Conservation (phyloP, 2,888 invertebrate species). For the Polymixis flavicincta region DNA sequence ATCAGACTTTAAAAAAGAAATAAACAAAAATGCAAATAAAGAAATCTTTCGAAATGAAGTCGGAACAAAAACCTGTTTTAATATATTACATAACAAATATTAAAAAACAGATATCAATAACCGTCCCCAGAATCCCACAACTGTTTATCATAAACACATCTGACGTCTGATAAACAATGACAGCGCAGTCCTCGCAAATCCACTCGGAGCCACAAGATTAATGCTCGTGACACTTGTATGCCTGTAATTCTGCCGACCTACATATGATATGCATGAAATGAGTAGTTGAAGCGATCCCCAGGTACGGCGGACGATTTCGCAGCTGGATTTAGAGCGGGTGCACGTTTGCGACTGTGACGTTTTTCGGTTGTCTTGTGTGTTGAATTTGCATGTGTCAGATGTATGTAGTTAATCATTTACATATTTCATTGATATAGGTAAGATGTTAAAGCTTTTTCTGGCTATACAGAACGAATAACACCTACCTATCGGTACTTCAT, state of each 20-base stretch:
- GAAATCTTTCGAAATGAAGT: too few relatives aligned
- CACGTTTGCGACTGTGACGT: slow-evolving; percentile 38
- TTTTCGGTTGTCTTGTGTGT: neutral
- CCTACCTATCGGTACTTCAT: neutral
- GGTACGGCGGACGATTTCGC: slow-evolving; percentile 65
- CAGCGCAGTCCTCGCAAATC: slow-evolving; percentile 55
- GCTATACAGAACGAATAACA: too few relatives aligned
- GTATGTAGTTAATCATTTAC: too few relatives aligned
- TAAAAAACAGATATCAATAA: slow-evolving; percentile 21
- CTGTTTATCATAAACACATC: slow-evolving; percentile 20
- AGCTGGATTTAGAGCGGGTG: slow-evolving; percentile 41
- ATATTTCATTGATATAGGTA: too few relatives aligned
- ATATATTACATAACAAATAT: too few relatives aligned
- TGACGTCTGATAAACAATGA: slow-evolving; percentile 64
- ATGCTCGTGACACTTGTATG: slow-evolving; percentile 58
- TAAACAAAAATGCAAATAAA: too few relatives aligned
- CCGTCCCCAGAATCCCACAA: neutral
- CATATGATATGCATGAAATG: slow-evolving; percentile 70
- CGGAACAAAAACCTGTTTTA: too few relatives aligned
- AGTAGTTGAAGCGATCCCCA: slow-evolving; percentile 68
- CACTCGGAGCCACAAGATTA: slow-evolving; percentile 63
- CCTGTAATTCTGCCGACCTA: slow-evolving; percentile 65
- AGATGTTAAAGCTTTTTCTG: too few relatives aligned
- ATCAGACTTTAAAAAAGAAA: too few relatives aligned
- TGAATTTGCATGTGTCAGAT: neutral